Evolutionary conservation across 2,888 invertebrate species (phyloP).

Genomic region (Ramazzottius varieornatus): DNA sequence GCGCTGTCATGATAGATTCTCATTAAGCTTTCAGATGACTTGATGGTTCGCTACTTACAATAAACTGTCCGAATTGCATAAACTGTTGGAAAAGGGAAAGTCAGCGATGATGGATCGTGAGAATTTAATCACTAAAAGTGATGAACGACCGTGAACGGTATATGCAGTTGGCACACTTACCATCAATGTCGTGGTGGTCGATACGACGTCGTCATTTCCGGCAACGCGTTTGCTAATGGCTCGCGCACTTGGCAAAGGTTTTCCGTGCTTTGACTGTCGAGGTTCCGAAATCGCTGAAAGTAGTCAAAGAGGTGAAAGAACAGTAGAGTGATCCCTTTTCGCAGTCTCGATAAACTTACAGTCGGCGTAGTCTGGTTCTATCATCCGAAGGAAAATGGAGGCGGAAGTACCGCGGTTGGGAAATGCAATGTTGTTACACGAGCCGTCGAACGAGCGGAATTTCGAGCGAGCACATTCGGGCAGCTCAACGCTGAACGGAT

Average conservation of each 20-base stretch:
- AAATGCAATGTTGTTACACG: not conserved
- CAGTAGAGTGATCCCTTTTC: not conserved
- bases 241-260: not conserved
- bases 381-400: slow-evolving; percentile 2
- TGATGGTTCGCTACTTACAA: too few relatives aligned
- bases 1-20: too few relatives aligned
- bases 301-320: not conserved
- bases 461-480: not conserved
- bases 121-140: too few relatives aligned
- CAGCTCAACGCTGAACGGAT: not conserved
- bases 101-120: too few relatives aligned
- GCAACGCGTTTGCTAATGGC: not conserved
- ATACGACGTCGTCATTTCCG: not conserved
- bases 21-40: too few relatives aligned
- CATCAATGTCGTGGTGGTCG: not conserved
- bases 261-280: not conserved
- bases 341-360: not conserved
- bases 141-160: too few relatives aligned
- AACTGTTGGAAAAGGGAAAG: not conserved
- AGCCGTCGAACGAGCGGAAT: not conserved
- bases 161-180: too few relatives aligned
- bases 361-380: not conserved
- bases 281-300: not conserved
- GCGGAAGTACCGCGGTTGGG: not conserved
- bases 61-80: slow-evolving; percentile 3